Evolutionary conservation across 2,888 invertebrate species (phyloP), one percentile per base, ranked within the genome.

Genomic region (Gymnocheta viridis): DNA sequence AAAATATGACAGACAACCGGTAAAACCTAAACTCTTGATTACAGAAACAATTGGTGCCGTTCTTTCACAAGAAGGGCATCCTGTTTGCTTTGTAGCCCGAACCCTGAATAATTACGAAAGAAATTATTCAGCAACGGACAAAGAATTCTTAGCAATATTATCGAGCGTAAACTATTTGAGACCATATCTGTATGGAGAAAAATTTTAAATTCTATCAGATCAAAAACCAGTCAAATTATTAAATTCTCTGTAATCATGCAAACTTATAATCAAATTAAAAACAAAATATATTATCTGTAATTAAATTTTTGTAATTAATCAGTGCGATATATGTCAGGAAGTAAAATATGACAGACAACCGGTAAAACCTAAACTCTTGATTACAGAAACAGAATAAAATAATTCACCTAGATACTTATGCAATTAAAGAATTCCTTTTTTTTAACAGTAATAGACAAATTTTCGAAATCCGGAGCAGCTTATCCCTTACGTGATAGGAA

Each of bases 161-260:
- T 79, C 54, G 60, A 74, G 66, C 24, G 69, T 76, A 0, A 70
- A 82, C n/a, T 82, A 82, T 38, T 82, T 74, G 0, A 76, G 69
- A 24, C 81, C 74, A n/a, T 76, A 62, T 32, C 4, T 82, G 7
- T 76, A 76, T 4, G 81, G 69, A 0, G 67, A 32, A 58, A 81
- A 12, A n/a, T 74, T 81, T 35, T 67, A 62, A 67, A 77, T 81
- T 27, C 2, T 70, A 0, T 67, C n/a, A n/a, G n/a, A n/a, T n/a
- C n/a, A n/a, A n/a, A n/a, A 38, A 6, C 5, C 38, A 38, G 80
- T 80, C 4, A 83, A 83, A 51, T 83, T 32, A 24, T 17, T 83
- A 58, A 44, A 70, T 41, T 24, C 10, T 38, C 38, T 2, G 38
- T 4, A 6, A 10, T 38, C 7, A 38, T 6, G 12, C 5, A 38